Conservation (phyloP, 2,113 vertebrate genomes). For the Amazona guildingii region DNA sequence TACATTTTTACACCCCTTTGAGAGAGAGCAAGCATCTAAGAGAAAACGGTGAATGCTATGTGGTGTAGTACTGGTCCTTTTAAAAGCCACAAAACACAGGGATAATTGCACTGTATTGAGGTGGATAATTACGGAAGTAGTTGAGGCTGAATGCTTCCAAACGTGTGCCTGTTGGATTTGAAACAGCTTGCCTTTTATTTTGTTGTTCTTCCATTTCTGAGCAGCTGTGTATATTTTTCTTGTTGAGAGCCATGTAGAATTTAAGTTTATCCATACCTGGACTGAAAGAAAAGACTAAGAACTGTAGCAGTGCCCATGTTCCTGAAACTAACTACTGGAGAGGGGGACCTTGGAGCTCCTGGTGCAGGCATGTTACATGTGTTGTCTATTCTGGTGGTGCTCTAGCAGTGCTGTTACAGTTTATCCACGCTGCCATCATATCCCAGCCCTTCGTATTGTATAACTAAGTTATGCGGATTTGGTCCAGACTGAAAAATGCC, state of each 20-base stretch:
- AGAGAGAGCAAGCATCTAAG: not conserved
- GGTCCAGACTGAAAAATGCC: conserved; percentile 2
- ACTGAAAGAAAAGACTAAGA: not conserved
- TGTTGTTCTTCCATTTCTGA: not conserved
- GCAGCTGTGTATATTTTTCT: not conserved
- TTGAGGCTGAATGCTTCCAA: not conserved
- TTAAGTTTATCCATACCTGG: not conserved
- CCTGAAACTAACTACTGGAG: not conserved
- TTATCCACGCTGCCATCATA: not conserved
- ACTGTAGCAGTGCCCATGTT: not conserved
- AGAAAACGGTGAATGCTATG: rapidly evolving
- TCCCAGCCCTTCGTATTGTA: not conserved
- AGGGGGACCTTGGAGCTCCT: not conserved
- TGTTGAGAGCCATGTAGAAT: not conserved
- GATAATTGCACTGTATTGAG: not conserved
- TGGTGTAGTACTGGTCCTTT: not conserved
- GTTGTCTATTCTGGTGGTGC: not conserved
- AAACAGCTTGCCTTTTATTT: not conserved
- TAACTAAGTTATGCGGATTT: not conserved
- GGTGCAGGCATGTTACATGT: not conserved
- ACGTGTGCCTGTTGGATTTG: not conserved
- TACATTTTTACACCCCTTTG: not conserved
- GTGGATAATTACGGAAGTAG: not conserved
- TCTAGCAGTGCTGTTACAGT: not conserved
- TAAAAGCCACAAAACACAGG: not conserved